phyloP scores from a whole-genome alignment of 2,888 invertebrate genomes.

The Lordiphosa fenestrarum region DNA sequence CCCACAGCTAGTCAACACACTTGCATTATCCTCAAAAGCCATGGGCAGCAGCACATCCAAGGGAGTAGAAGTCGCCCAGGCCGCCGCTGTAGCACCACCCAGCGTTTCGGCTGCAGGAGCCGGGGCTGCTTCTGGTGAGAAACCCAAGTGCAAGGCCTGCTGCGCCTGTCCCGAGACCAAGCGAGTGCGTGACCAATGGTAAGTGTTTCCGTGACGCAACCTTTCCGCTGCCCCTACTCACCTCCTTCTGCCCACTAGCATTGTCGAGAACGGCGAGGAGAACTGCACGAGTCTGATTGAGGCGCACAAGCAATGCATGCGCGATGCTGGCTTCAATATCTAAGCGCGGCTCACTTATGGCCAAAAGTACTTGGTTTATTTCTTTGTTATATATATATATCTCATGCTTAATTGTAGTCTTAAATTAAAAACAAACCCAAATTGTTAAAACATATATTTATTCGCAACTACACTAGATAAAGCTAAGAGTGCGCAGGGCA shows the following conservation, averaged over 20 bases:
- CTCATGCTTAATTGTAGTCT: slow-evolving; percentile 55
- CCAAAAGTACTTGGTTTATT: slow-evolving; percentile 12
- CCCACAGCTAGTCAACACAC: no score
- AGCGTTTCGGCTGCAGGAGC: not conserved
- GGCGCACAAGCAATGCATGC: slow-evolving; percentile 98
- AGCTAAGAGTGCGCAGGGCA: slow-evolving; percentile 74
- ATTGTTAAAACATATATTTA: slow-evolving; percentile 21
- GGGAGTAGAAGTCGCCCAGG: slow-evolving; percentile 81
- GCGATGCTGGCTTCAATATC: slow-evolving; percentile 96
- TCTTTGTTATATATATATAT: slow-evolving; percentile 56
- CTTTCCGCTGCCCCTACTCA: slow-evolving; percentile 1
- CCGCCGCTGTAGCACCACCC: slow-evolving; percentile 72
- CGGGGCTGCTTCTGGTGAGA: slow-evolving; percentile 64
- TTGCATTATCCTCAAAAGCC: slow-evolving; percentile 12
- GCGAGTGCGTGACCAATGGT: slow-evolving; percentile 94
- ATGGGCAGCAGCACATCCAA: slow-evolving; percentile 83
- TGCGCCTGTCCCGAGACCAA: slow-evolving; percentile 99
- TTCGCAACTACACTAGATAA: slow-evolving; percentile 46
- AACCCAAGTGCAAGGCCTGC: slow-evolving; percentile 94
- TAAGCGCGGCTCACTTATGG: slow-evolving; percentile 79
- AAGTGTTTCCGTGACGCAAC: slow-evolving; percentile 70
- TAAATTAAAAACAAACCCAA: slow-evolving; percentile 53
- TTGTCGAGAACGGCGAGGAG: slow-evolving; percentile 94
- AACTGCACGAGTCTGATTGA: slow-evolving; percentile 94
- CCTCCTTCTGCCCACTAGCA: slow-evolving; percentile 83